These are phyloP conservation scores for Leptoclinus maculatus DNA, from an alignment of 2,797 vertebrate genomes.

Conservation along the genomic window DNA sequence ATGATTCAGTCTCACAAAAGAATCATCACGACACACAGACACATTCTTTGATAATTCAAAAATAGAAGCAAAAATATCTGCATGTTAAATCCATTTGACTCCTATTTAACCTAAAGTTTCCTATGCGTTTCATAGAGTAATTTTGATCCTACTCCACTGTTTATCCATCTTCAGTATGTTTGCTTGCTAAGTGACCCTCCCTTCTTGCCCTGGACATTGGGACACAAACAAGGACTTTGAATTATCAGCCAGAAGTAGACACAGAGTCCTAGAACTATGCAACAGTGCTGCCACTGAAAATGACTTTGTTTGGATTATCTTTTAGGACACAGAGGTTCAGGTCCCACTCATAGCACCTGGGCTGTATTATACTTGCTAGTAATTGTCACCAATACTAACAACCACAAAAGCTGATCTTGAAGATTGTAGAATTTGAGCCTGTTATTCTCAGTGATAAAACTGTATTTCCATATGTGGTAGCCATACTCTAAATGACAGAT, in stretches of 20 bases:
- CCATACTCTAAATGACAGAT: not conserved
- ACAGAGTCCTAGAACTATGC: conserved; percentile 12
- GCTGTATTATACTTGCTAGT: not conserved
- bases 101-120: not conserved
- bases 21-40: not conserved
- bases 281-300: conserved; percentile 40
- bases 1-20: not conserved
- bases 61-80: not conserved
- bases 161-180: conserved; percentile 11
- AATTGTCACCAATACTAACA: not conserved
- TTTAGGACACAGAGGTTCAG: not conserved
- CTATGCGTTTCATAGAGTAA: not conserved
- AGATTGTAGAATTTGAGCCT: not conserved
- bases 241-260: conserved; percentile 28
- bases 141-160: conserved; percentile 10
- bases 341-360: not conserved
- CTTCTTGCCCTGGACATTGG: not conserved
- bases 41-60: not conserved
- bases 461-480: conserved; percentile 8
- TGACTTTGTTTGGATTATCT: conserved; percentile 16
- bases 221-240: conserved; percentile 49
- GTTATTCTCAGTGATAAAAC: conserved; percentile 8
- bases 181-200: not conserved
- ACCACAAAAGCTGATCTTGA: not conserved
- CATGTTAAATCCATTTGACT: conserved; percentile 3